Evolutionary conservation across 2,797 vertebrate genomes (phyloP), one percentile per base, ranked within the genome.

Genomic region (Todus mexicanus): DNA sequence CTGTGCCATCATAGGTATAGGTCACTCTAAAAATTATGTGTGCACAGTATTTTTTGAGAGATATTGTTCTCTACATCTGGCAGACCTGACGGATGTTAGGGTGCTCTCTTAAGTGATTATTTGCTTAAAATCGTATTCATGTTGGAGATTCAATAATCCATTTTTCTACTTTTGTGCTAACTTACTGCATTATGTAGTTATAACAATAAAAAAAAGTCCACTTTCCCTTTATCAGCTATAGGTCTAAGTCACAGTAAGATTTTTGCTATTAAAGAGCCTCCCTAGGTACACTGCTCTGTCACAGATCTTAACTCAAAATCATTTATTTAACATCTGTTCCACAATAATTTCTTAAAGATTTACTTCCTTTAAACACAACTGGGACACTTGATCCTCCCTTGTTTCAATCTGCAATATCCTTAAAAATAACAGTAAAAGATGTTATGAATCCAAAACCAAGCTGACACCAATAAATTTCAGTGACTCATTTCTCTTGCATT

Each of bases 381-480:
- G 81, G 87, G 96, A 97, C 95, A 96, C 79, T 96, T 96, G 97
- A 96, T 97, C 96, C 95, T 95, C 94, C 90, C 92, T 94, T 97
- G 97, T 97, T 97, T 96, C 96, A 97, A 91, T 96, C 92, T 94
- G 94, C 77, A 96, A 95, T 95, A 96, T 92, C 93, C 89, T 96
- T 96, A 94, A 96, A 97, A 96, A 96, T 95, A 97, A 96, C 94
- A 97, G 93, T 93, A 94, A 94, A 96, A 97, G 93, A 96, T 87
- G 79, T 95, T 96, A 96, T 75, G 92, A 96, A 96, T 94, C 95
- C 93, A 95, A 95, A 96, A 94, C 89, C 89, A 93, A 95, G 90
- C 93, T 96, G 94, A 95, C 97, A 97, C 90, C 95, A 95, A 97
- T 97, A 97, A 96, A 97, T 97, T 96, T 95, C 78, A 93, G 63